phyloP scores from a whole-genome alignment of 2,888 invertebrate genomes.

The Lissocephala sabroskyi region DNA sequence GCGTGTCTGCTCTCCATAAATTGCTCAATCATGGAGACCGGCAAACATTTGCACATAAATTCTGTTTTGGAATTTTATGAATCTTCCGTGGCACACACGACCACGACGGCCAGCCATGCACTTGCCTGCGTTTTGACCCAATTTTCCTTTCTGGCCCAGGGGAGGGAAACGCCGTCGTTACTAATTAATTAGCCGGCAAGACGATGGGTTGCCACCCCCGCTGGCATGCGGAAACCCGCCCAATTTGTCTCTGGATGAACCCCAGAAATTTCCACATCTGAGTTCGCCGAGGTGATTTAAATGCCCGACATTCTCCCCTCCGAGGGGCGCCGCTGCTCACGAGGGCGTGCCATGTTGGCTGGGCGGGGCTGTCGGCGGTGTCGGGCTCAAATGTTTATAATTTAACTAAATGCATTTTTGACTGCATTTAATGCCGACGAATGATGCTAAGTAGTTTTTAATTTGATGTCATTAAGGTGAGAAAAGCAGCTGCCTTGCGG shows the following conservation, averaged over 20 bases:
- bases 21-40: slow-evolving; percentile 28
- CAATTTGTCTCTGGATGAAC: not conserved
- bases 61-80: slow-evolving; percentile 23
- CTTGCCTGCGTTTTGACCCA: slow-evolving; percentile 46
- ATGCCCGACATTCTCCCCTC: not conserved
- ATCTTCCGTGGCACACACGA: slow-evolving; percentile 13
- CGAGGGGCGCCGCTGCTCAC: not conserved
- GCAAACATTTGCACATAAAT: slow-evolving; percentile 35
- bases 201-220: slow-evolving; percentile 19
- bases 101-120: slow-evolving; percentile 28
- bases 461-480: slow-evolving; percentile 9
- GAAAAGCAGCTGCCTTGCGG: not conserved
- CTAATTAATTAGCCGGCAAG: slow-evolving; percentile 53
- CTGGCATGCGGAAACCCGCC: slow-evolving; percentile 1
- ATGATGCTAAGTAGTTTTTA: slow-evolving; percentile 27
- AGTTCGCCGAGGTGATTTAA: not conserved
- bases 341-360: slow-evolving; percentile 12
- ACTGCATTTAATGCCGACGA: slow-evolving; percentile 27
- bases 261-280: not conserved
- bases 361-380: too few relatives aligned
- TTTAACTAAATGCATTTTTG: slow-evolving; percentile 37
- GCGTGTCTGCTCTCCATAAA: slow-evolving; percentile 24
- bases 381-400: slow-evolving; percentile 20
- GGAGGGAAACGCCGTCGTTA: slow-evolving; percentile 17
- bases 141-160: slow-evolving; percentile 25